phyloP scores from a whole-genome alignment of 1,140 invertebrate genomes.

The Sycobia sp. region DNA sequence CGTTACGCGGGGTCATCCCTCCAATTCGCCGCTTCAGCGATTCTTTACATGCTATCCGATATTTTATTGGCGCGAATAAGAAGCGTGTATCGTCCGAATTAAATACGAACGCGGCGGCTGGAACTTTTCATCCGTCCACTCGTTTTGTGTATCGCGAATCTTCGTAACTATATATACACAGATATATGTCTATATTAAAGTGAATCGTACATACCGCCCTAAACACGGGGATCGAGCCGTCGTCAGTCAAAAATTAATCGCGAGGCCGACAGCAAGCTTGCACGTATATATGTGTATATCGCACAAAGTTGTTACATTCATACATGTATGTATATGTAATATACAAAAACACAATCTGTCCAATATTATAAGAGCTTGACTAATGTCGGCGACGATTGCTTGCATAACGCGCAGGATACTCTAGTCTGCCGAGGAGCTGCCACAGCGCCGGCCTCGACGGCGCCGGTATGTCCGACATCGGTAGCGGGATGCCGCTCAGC shows the following conservation, averaged over 20 bases:
- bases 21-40: too few relatives aligned
- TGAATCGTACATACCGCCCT: too few relatives aligned
- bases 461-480: constrained; percentile 61
- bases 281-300: constrained; percentile 26
- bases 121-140: too few relatives aligned
- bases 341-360: neutral
- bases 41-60: too few relatives aligned
- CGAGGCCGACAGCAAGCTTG: constrained; percentile 27
- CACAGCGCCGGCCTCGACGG: constrained; percentile 66
- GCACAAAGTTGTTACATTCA: constrained; percentile 1
- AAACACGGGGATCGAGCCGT: too few relatives aligned
- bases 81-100: too few relatives aligned
- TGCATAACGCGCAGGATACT: constrained; percentile 68
- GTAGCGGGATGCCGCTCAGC: constrained; percentile 52
- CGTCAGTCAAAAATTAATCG: too few relatives aligned
- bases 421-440: constrained; percentile 80
- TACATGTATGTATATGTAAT: constrained; percentile 2
- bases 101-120: too few relatives aligned
- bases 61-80: too few relatives aligned
- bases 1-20: too few relatives aligned
- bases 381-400: neutral
- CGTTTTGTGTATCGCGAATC: neutral
- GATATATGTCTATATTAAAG: too few relatives aligned
- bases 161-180: too few relatives aligned
- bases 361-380: neutral